These are phyloP conservation scores for Agriopis leucophaearia DNA, from an alignment of 2,888 invertebrate species.

Conservation along the genomic window DNA sequence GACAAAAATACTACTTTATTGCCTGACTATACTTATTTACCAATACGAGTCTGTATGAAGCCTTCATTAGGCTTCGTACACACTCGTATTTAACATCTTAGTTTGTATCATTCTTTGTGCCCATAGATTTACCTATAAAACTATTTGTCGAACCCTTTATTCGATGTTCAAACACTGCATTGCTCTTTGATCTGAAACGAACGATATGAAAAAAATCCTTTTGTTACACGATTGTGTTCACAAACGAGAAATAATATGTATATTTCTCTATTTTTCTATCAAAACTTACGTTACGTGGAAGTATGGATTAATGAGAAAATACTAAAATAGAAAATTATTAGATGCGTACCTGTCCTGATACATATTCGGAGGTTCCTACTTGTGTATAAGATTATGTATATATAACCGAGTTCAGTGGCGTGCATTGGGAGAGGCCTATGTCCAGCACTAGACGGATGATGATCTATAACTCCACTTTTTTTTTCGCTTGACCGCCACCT, in stretches of 20 bases:
- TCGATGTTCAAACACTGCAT: conserved; percentile 10
- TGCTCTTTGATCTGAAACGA: conserved; percentile 4
- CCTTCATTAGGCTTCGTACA: too few species aligned
- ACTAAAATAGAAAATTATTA: background rate
- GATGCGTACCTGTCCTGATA: background rate
- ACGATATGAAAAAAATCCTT: background rate
- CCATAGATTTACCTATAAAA: background rate
- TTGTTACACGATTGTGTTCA: conserved; percentile 6
- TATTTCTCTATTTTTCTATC: background rate
- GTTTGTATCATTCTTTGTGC: background rate
- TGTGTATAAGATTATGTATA: too few species aligned
- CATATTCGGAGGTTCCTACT: too few species aligned
- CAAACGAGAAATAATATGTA: background rate
- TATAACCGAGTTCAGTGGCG: too few species aligned
- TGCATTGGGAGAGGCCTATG: too few species aligned
- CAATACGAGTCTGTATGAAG: too few species aligned
- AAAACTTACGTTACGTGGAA: background rate
- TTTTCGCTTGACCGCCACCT: too few species aligned
- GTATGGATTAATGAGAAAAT: background rate
- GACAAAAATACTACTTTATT: too few species aligned
- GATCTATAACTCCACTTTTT: too few species aligned
- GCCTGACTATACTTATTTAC: too few species aligned
- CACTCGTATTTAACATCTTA: too few species aligned
- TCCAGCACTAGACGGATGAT: too few species aligned
- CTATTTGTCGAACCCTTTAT: conserved; percentile 6